A percentile compares a stretch with the other conserved stretches of the same genome.
Evolutionary conservation across 2,797 vertebrate genomes (phyloP).

Genomic region (Chromis chromis): DNA sequence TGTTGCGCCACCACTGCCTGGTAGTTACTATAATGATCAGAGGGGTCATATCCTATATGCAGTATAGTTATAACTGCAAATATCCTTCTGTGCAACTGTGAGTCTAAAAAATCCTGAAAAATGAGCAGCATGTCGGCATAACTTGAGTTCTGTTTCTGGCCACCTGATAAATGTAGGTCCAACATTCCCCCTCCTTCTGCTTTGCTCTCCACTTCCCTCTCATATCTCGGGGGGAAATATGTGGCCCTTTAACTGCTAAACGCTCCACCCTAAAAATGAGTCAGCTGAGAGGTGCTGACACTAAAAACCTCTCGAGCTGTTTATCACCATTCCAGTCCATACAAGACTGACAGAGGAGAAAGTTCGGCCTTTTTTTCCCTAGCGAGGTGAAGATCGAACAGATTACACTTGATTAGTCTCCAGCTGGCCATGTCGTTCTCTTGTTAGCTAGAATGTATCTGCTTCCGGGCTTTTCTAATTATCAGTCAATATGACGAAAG

Average conservation of each 20-base stretch:
- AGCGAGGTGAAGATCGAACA: slow-evolving; percentile 27
- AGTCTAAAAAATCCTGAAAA: too few species aligned
- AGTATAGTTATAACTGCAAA: too few species aligned
- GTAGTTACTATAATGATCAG: too few species aligned
- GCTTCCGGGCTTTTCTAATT: slow-evolving; percentile 13
- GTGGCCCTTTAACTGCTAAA: background rate
- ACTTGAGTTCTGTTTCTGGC: too few species aligned
- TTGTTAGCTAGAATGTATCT: slow-evolving; percentile 13
- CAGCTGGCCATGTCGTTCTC: slow-evolving; percentile 16
- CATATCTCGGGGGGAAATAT: background rate
- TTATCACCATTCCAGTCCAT: background rate
- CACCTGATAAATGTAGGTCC: background rate
- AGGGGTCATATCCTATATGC: too few species aligned
- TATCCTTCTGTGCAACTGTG: too few species aligned
- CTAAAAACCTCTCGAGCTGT: slow-evolving; percentile 4
- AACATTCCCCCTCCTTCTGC: background rate
- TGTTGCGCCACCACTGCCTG: too few species aligned
- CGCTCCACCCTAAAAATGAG: slow-evolving; percentile 2
- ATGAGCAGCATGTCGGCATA: background rate
- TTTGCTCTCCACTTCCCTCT: background rate
- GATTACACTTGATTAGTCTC: slow-evolving; percentile 45
- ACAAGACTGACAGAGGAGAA: slow-evolving; percentile 17
- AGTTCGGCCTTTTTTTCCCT: background rate
- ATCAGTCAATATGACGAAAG: slow-evolving; percentile 7
- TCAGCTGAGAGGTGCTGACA: slow-evolving; percentile 5